Evolutionary conservation across 2,888 invertebrate species (phyloP), one percentile per base, ranked within the genome.

Genomic region (Octodonta nipae): DNA sequence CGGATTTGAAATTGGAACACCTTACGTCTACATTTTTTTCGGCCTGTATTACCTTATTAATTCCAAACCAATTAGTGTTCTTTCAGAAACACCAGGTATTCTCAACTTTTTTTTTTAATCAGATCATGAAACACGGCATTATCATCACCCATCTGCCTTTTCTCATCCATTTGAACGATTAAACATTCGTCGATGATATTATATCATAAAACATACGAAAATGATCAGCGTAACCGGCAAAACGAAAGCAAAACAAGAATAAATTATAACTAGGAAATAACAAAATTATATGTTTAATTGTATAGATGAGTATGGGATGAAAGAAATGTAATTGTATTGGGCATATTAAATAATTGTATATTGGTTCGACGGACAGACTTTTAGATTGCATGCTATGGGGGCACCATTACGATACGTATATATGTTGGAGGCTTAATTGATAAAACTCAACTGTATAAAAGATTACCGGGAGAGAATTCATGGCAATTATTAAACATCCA

Each of bases 391-490:
- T 45, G 44, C 41, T 44, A 45, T 41, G 40, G 39, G 42, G 46
- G 42, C 45, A 45, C 47, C 46, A 52, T 53, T 52, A 52, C 49
- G 52, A 51, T 10, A 22, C 4, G 22, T 51, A 48, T 50, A 47
- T 49, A 52, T 47, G 45, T 43, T 49, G n/a, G 50, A 51, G 22
- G 49, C 41, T 46, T 54, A 54, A 54, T 53, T 52, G 53, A 54
- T 54, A 54, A 53, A 54, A 54, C 52, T 48, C 51, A 51, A 47
- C 49, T 47, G 46, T 46, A 51, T 49, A 51, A 54, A 50, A 53
- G 51, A 54, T 55, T 52, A 51, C 45, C 43, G 47, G n/a, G n/a
- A 36, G 46, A 37, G 37, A 43, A 40, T 44, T 46, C 45, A 41
- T 36, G 38, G 49, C 48, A 51, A 54, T 55, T 52, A 54, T 52